Conservation (phyloP, 2,113 vertebrate species). For the Tachuris rubrigastra region DNA sequence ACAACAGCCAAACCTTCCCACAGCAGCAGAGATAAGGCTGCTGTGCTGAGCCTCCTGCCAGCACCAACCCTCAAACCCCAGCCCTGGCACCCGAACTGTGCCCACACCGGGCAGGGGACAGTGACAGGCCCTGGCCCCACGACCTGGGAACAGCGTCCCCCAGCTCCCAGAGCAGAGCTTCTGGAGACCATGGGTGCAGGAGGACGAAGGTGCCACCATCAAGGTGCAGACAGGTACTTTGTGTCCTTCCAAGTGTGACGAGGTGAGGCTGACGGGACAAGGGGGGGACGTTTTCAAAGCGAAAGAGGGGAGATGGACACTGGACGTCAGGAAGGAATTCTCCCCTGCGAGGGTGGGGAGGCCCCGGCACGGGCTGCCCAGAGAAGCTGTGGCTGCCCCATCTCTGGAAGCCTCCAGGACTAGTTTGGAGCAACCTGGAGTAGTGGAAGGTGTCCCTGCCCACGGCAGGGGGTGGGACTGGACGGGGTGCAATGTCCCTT, state of each 20-base stretch:
- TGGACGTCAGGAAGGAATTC: background rate
- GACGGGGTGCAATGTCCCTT: background rate
- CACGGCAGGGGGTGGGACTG: background rate
- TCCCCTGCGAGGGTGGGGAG: background rate
- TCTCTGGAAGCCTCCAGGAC: background rate
- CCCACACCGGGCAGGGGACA: background rate
- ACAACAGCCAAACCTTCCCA: background rate
- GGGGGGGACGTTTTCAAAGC: background rate
- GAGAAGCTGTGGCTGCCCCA: background rate
- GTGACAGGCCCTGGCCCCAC: accelerated
- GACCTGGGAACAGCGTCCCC: background rate
- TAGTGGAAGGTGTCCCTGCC: background rate
- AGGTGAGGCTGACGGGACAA: background rate
- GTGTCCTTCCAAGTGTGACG: background rate
- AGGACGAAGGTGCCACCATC: background rate
- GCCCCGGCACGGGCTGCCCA: background rate
- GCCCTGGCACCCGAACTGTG: accelerated
- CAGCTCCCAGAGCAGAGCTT: accelerated
- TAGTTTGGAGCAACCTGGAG: background rate
- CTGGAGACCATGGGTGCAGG: accelerated
- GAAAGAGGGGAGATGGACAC: background rate
- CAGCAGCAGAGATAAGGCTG: background rate
- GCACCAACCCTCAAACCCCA: background rate
- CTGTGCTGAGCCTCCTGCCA: background rate
- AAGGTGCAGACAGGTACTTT: accelerated